Conservation (phyloP, 1,140 invertebrate genomes). For the Alviniconcha marisindica region DNA sequence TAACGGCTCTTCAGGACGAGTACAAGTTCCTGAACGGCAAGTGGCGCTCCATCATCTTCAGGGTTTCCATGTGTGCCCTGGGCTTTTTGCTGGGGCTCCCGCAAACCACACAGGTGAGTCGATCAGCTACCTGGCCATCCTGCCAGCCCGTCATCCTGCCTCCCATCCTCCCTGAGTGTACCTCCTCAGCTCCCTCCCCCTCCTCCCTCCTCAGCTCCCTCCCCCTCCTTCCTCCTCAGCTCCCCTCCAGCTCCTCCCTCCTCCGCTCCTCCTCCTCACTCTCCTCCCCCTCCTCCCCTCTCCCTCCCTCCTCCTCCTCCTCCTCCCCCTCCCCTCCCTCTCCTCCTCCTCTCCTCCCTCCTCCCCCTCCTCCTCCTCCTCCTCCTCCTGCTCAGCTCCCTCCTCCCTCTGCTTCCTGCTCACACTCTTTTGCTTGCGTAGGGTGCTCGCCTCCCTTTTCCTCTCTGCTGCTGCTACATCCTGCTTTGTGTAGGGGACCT, state of each 20-base stretch:
- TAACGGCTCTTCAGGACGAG: conserved; percentile 58
- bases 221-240: background rate
- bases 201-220: background rate
- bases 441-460: too few relatives aligned
- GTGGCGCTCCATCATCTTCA: conserved; percentile 50
- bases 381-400: background rate
- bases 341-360: background rate
- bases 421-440: too few relatives aligned
- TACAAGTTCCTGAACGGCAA: conserved; percentile 48
- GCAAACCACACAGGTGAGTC: conserved; percentile 82
- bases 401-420: background rate
- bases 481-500: conserved; percentile 79
- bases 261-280: too few relatives aligned
- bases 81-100: conserved; percentile 82
- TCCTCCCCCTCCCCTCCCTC: background rate
- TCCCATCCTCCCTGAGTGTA: background rate
- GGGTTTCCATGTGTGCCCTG: conserved; percentile 78
- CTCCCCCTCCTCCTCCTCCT: background rate
- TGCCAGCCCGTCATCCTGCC: background rate
- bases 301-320: background rate
- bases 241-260: too few relatives aligned
- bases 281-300: too few relatives aligned
- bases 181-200: background rate
- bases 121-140: background rate
- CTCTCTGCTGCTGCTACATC: too few relatives aligned